These are phyloP conservation scores for Isaurus tuberculatus DNA, from an alignment of 92 coral and sea anemone genomes.

Conservation along the genomic window DNA sequence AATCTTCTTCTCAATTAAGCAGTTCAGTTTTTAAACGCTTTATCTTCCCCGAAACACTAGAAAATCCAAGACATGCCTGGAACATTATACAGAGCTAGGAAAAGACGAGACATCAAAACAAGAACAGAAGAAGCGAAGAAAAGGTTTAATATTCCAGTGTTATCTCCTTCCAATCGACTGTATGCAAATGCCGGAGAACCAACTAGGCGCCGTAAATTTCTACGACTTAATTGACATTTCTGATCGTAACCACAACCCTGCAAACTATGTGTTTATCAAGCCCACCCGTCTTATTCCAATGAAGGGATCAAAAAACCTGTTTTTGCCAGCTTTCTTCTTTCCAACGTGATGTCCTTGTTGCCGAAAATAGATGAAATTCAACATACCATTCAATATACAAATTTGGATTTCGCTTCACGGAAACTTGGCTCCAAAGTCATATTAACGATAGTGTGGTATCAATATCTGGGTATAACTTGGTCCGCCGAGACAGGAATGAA, in stretches of 20 bases:
- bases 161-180: constrained; percentile 24
- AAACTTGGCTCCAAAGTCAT: constrained; percentile 54
- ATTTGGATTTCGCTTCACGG: constrained; percentile 51
- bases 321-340: constrained; percentile 53
- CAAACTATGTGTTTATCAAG: constrained; percentile 35
- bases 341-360: constrained; percentile 37
- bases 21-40: constrained; percentile 25
- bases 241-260: constrained; percentile 47
- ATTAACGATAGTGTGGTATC: constrained; percentile 31
- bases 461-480: constrained; percentile 35
- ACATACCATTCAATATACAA: constrained; percentile 42
- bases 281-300: constrained; percentile 31
- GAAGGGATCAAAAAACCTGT: constrained; percentile 45
- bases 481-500: constrained; percentile 23
- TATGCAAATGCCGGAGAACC: constrained; percentile 33
- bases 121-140: constrained; percentile 34
- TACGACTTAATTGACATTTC: constrained; percentile 24
- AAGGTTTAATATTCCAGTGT: constrained; percentile 25
- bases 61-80: constrained; percentile 36
- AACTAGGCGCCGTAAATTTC: constrained; percentile 30
- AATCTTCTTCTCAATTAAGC: constrained; percentile 29
- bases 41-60: constrained; percentile 27
- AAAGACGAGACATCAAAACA: constrained; percentile 30
- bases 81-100: constrained; percentile 30
- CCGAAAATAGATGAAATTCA: constrained; percentile 40